These are phyloP conservation scores for Pseudopleuronectes americanus DNA, from an alignment of 2,797 vertebrate species.

Conservation along the genomic window DNA sequence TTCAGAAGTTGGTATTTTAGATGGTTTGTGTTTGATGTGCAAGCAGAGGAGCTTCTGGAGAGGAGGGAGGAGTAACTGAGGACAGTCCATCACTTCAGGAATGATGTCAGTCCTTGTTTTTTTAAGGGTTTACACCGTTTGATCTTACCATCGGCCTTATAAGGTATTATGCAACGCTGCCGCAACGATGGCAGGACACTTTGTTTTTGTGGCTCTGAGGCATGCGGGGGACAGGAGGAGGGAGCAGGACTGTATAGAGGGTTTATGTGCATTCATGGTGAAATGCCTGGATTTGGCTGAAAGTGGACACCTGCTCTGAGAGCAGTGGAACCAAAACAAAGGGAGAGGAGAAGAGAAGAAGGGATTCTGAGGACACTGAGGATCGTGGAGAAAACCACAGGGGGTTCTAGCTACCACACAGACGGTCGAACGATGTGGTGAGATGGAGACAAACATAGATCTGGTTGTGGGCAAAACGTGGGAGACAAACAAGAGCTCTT, in stretches of 20 bases:
- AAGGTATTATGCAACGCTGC: slow-evolving; percentile 58
- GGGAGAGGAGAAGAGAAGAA: not conserved
- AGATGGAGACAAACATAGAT: slow-evolving; percentile 25
- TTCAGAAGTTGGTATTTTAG: not conserved
- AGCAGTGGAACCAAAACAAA: slow-evolving; percentile 21
- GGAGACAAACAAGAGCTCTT: slow-evolving; percentile 17
- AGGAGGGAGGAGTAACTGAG: slow-evolving; percentile 11
- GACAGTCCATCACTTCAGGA: slow-evolving; percentile 17
- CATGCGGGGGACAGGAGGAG: slow-evolving; percentile 25
- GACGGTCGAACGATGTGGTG: not conserved
- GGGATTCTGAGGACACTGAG: slow-evolving; percentile 8
- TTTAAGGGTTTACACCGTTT: slow-evolving; percentile 43
- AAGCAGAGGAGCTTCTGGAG: slow-evolving; percentile 1
- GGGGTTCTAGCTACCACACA: not conserved
- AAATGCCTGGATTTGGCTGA: slow-evolving; percentile 36
- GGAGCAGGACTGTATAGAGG: not conserved
- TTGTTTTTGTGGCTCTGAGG: slow-evolving; percentile 51
- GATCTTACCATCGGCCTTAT: slow-evolving; percentile 61
- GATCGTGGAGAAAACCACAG: slow-evolving; percentile 16
- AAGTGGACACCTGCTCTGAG: slow-evolving; percentile 55
- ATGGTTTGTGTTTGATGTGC: not conserved
- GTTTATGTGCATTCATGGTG: slow-evolving; percentile 28
- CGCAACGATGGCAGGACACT: slow-evolving; percentile 49
- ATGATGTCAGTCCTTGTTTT: slow-evolving; percentile 28
- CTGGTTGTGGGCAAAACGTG: not conserved